Base-by-base conservation (phyloP, 1,140 invertebrate species). In the Procambarus virginalis region DNA sequence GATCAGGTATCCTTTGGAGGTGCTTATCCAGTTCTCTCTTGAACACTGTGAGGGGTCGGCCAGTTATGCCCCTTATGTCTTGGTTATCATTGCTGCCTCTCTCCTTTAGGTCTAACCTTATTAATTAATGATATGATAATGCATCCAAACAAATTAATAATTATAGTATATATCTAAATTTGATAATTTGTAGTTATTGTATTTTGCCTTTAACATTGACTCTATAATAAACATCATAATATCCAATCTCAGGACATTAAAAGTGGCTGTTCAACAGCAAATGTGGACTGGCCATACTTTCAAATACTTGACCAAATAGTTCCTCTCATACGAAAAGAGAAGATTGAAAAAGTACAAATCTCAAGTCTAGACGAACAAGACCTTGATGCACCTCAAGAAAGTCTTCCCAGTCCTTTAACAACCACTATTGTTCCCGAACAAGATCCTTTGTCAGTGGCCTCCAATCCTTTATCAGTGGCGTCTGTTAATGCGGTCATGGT, bases 261-360 rank as follows among this genome's bases (percentile, higher is more conserved):
- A 49, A 79, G 86, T 12, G 86, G 86, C 58, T 88, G 64, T 64
- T 89, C 87, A 9, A 89, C 87, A 48, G 49, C 87, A 12, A 89
- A 58, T 76, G 64, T 55, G 46, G 87, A 89, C 55, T 89, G 87
- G 87, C 87, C 87, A 22, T 84, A 89, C 81, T 89, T 83, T 60
- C 87, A 89, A 64, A 89, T 89, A 60, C 87, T 89, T n/a, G 87
- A 89, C 55, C 80, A 83, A 76, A 78, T 89, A 45, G 87, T 89
- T 22, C 87, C 87, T 22, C 80, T 89, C 5, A 89, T 89, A 68
- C 73, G 87, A 48, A 89, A 89, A 64, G 87, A 89, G 46, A 89
- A 83, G 80, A 78, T 89, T 9, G 87, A 89, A 22, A 80, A 81
- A 68, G 10, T 80, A 6, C 55, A 58, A 2, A 45, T 60, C 2